Evolutionary conservation across 1,140 invertebrate genomes (phyloP).

Genomic region (Pseudachorutes palmiensis): DNA sequence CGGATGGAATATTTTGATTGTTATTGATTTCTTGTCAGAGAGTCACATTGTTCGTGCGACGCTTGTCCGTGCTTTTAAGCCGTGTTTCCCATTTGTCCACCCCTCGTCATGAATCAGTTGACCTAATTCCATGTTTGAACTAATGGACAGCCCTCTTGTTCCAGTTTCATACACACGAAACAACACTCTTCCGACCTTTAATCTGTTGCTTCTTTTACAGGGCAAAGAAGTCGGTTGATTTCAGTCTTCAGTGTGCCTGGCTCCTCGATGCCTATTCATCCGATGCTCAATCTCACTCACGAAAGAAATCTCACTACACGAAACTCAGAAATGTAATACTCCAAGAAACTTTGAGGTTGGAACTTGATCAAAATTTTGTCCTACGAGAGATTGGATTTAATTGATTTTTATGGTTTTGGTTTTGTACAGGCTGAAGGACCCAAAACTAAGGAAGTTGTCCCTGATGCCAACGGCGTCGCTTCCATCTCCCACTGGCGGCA

Average conservation of each 20-base stretch:
- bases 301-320: slow-evolving; percentile 75
- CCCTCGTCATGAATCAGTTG: too few relatives aligned
- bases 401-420: too few relatives aligned
- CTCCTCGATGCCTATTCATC: slow-evolving; percentile 86
- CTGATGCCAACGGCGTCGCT: slow-evolving; percentile 9
- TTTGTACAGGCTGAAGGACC: slow-evolving; percentile 22
- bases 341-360: slow-evolving; percentile 70
- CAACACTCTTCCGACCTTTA: too few relatives aligned
- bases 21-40: too few relatives aligned
- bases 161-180: too few relatives aligned
- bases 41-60: too few relatives aligned
- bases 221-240: slow-evolving; percentile 77
- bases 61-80: too few relatives aligned
- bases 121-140: too few relatives aligned
- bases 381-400: too few relatives aligned
- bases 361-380: slow-evolving; percentile 20
- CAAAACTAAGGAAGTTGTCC: background rate
- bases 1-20: too few relatives aligned
- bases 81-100: too few relatives aligned
- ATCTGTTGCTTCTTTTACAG: slow-evolving; percentile 3
- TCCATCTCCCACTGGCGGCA: background rate
- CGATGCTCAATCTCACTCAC: slow-evolving; percentile 58
- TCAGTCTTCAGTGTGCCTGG: slow-evolving; percentile 92
- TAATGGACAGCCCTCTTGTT: too few relatives aligned
- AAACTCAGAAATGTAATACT: slow-evolving; percentile 81